Evolutionary conservation across 2,797 vertebrate species (phyloP).

Genomic region (Gastrophryne carolinensis): DNA sequence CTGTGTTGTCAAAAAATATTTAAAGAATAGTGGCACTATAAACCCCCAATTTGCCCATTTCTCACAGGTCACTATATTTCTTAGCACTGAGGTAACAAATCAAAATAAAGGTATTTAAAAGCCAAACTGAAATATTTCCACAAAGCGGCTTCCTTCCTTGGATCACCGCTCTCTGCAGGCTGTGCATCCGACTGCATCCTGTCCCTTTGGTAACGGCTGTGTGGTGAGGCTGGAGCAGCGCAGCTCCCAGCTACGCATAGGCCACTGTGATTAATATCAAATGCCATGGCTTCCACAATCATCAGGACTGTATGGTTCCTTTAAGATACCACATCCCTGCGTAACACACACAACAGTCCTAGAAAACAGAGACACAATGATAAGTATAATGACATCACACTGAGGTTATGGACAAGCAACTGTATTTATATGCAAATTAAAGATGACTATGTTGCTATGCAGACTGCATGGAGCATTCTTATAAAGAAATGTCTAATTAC

Average conservation of each 20-base stretch:
- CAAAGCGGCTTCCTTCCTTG: slow-evolving; percentile 47
- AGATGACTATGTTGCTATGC: no score
- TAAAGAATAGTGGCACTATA: slow-evolving; percentile 63
- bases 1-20: neutral
- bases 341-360: slow-evolving; percentile 94
- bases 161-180: slow-evolving; percentile 22
- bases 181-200: slow-evolving; percentile 1
- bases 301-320: slow-evolving; percentile 94
- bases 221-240: slow-evolving; percentile 28
- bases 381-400: no score
- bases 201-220: slow-evolving; percentile 15
- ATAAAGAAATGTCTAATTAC: no score
- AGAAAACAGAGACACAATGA: slow-evolving; percentile 4
- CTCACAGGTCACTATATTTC: slow-evolving; percentile 47
- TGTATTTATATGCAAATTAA: no score
- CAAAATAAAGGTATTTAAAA: slow-evolving; percentile 29
- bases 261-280: slow-evolving; percentile 37
- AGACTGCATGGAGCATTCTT: no score
- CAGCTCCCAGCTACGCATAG: slow-evolving; percentile 36
- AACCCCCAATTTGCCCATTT: slow-evolving; percentile 68
- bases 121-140: slow-evolving; percentile 62
- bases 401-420: no score
- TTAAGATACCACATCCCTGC: slow-evolving; percentile 98
- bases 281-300: slow-evolving; percentile 15
- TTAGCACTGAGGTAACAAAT: neutral